Percentiles rank a stretch among this genome's conserved stretches.
Evolutionary conservation across 1,140 invertebrate genomes (phyloP).

Genomic region (Aethina tumida): DNA sequence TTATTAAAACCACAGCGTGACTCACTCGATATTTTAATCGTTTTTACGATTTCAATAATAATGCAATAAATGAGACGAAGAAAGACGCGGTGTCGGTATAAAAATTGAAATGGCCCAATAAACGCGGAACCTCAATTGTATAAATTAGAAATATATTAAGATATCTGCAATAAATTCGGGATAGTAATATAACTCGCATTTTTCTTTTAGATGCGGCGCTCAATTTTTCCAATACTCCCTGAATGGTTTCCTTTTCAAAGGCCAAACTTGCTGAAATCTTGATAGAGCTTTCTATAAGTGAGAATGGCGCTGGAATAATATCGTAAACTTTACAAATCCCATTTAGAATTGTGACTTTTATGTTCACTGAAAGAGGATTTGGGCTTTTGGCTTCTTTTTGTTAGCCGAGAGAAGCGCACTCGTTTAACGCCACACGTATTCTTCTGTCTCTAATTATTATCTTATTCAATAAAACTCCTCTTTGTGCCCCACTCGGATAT

Average conservation of each 20-base stretch:
- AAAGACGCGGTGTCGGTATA: too few relatives aligned
- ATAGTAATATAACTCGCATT: constrained; percentile 22
- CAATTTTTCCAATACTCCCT: constrained; percentile 33
- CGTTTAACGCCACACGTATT: constrained; percentile 2
- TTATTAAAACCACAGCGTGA: too few relatives aligned
- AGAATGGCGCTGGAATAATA: constrained; percentile 37
- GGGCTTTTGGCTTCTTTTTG: constrained; percentile 30
- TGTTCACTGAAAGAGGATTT: constrained; percentile 31
- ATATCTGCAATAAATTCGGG: constrained; percentile 24
- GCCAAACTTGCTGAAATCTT: constrained; percentile 33
- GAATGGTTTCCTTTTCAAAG: constrained; percentile 31
- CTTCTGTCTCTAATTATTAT: constrained; percentile 5
- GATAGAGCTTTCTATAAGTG: constrained; percentile 37
- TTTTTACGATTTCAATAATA: too few relatives aligned
- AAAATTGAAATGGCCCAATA: too few relatives aligned
- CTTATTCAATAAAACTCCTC: constrained; percentile 1
- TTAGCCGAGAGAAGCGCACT: constrained; percentile 6
- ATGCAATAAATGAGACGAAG: too few relatives aligned
- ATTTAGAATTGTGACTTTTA: constrained; percentile 39
- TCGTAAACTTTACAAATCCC: constrained; percentile 39
- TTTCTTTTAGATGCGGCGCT: constrained; percentile 18
- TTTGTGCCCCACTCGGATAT: not conserved
- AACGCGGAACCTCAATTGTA: too few relatives aligned
- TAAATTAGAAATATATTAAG: too few relatives aligned
- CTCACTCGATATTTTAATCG: too few relatives aligned